These are phyloP conservation scores for Gryon sp. DNA, from an alignment of 1,140 invertebrate species.

Conservation along the genomic window DNA sequence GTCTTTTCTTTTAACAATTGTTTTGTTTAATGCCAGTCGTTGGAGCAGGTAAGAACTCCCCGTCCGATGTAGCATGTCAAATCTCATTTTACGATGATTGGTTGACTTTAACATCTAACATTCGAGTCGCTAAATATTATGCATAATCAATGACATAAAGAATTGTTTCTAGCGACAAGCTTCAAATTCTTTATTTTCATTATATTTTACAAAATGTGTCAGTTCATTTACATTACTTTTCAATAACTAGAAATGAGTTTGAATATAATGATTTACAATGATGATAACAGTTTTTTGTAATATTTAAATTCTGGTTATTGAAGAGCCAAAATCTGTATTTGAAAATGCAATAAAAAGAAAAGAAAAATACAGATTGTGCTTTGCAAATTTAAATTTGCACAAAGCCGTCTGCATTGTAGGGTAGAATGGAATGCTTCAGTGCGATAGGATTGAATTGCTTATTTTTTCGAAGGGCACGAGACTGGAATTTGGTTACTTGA, in stretches of 20 bases:
- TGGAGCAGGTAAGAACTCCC: conserved; percentile 42
- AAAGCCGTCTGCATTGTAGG: conserved; percentile 74
- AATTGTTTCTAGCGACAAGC: too few species aligned
- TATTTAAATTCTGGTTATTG: conserved; percentile 57
- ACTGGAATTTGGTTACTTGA: conserved; percentile 73
- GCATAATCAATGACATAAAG: conserved; percentile 1
- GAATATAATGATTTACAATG: too few species aligned
- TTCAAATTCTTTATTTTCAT: too few species aligned
- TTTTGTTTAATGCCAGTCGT: conserved; percentile 29
- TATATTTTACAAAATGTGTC: too few species aligned
- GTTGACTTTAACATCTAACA: conserved; percentile 14
- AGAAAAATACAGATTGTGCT: conserved; percentile 70
- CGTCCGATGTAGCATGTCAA: conserved; percentile 29
- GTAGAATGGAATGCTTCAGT: conserved; percentile 75
- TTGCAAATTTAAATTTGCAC: conserved; percentile 75
- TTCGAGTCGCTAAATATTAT: conserved; percentile 57
- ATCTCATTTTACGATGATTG: conserved; percentile 1
- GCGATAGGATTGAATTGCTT: conserved; percentile 75
- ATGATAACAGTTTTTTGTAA: too few species aligned
- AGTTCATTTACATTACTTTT: too few species aligned
- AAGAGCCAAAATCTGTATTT: conserved; percentile 66
- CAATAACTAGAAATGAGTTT: conserved; percentile 22
- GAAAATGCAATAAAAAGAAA: too few species aligned
- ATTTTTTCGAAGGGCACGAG: conserved; percentile 79
- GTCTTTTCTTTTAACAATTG: too few species aligned